Conservation (phyloP, 1,140 invertebrate genomes). For the Drosophila nannoptera region DNA sequence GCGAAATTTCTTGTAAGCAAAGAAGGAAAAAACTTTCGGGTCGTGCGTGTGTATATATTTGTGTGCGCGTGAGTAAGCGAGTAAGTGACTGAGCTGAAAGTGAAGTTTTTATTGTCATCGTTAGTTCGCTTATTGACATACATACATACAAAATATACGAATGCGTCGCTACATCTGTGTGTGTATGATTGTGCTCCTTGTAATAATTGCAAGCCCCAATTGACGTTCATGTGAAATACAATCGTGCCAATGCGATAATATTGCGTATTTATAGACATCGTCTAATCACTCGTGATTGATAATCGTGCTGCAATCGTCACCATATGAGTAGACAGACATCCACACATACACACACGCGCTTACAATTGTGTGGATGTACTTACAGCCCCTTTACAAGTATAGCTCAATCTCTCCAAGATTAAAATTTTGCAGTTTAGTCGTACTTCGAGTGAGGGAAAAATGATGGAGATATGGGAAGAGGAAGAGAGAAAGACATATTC, state of each 20-base stretch:
- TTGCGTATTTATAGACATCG: slow-evolving; percentile 65
- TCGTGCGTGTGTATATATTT: slow-evolving; percentile 8
- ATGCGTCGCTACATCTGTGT: not conserved
- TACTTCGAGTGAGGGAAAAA: too few species aligned
- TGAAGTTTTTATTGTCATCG: slow-evolving; percentile 41
- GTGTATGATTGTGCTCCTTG: slow-evolving; percentile 35
- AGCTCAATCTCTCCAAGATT: too few species aligned
- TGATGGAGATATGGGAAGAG: too few species aligned
- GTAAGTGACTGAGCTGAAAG: slow-evolving; percentile 26
- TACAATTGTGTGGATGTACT: not conserved
- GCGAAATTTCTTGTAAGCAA: slow-evolving; percentile 17
- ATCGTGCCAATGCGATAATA: slow-evolving; percentile 53
- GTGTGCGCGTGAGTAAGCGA: slow-evolving; percentile 6
- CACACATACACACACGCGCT: not conserved
- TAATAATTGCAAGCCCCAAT: slow-evolving; percentile 48
- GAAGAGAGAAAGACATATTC: too few species aligned
- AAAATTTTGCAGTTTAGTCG: too few species aligned
- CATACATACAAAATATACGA: too few species aligned
- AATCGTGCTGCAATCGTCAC: slow-evolving; percentile 46
- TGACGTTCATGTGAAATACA: slow-evolving; percentile 40
- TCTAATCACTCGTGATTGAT: slow-evolving; percentile 72
- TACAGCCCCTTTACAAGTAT: too few species aligned
- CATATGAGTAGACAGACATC: not conserved
- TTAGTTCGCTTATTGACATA: slow-evolving; percentile 11
- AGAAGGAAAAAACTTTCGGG: not conserved